These are phyloP conservation scores for Nemotelus pantherinus DNA, from an alignment of 2,888 invertebrate genomes.

Conservation along the genomic window DNA sequence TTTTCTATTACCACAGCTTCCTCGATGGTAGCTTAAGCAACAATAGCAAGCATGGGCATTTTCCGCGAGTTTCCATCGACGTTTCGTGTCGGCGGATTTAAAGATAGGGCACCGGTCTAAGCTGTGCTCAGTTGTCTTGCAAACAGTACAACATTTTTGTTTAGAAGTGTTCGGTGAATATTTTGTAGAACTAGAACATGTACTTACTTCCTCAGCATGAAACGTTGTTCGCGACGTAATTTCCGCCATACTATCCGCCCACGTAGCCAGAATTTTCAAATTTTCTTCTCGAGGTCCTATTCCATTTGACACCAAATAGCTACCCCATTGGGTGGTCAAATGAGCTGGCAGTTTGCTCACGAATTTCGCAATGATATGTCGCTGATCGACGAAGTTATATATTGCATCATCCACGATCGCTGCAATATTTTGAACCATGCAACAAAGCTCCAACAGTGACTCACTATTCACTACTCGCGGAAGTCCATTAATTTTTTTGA, in stretches of 20 bases:
- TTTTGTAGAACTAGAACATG: too few relatives aligned
- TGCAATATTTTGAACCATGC: slow-evolving; percentile 3
- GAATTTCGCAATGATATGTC: not conserved
- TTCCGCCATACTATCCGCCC: slow-evolving; percentile 3
- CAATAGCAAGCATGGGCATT: not conserved
- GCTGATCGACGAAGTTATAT: not conserved
- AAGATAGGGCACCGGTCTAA: not conserved
- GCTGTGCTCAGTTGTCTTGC: not conserved
- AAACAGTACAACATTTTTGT: not conserved
- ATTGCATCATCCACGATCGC: not conserved
- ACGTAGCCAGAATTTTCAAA: not conserved
- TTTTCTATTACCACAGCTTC: not conserved
- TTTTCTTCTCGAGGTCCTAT: not conserved
- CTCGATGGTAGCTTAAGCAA: not conserved
- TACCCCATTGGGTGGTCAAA: slow-evolving; percentile 2
- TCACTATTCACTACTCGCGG: not conserved
- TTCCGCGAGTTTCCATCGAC: not conserved
- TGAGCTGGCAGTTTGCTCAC: not conserved
- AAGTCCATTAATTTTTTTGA: not conserved
- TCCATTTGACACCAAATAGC: not conserved
- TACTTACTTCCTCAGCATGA: not conserved
- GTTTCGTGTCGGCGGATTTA: not conserved
- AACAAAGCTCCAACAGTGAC: not conserved
- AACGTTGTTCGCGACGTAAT: not conserved
- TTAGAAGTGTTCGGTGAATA: too few relatives aligned